Evolutionary conservation across 2,797 vertebrate species (phyloP).

Genomic region (Poecilia velifera): DNA sequence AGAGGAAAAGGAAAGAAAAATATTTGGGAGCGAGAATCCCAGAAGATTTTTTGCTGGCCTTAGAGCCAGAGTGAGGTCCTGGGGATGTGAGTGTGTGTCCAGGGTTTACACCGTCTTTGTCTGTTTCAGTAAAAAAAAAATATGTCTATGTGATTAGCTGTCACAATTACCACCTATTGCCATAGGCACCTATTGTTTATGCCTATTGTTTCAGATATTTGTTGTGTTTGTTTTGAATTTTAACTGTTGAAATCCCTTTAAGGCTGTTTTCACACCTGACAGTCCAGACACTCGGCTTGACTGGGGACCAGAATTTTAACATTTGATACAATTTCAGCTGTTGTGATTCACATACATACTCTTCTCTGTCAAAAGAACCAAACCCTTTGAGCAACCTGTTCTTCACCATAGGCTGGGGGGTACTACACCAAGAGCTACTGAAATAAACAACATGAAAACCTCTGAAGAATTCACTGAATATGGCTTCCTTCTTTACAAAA

Average conservation of each 20-base stretch:
- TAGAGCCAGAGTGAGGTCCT: conserved; percentile 11
- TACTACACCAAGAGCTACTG: no score
- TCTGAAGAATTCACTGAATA: no score
- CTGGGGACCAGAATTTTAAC: no score
- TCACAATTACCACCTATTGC: not conserved
- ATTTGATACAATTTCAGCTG: no score
- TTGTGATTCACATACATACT: no score
- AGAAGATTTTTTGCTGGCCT: conserved; percentile 21
- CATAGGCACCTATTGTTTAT: not conserved
- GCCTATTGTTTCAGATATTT: not conserved
- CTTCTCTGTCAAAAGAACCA: no score
- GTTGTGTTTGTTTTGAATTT: not conserved
- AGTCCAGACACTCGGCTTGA: no score
- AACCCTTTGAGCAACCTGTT: no score
- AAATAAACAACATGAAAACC: no score
- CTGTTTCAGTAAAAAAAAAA: conserved; percentile 23
- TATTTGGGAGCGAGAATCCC: conserved; percentile 33
- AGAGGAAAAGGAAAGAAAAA: conserved; percentile 20
- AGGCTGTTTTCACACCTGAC: no score
- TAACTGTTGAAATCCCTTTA: not conserved
- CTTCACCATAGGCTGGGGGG: no score
- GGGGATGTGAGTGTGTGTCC: conserved; percentile 16
- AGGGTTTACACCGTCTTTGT: conserved; percentile 39
- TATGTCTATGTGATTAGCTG: conserved; percentile 11
- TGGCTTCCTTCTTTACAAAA: no score